Conservation (phyloP, 2,888 invertebrate genomes). For the Oscheius sp. region DNA sequence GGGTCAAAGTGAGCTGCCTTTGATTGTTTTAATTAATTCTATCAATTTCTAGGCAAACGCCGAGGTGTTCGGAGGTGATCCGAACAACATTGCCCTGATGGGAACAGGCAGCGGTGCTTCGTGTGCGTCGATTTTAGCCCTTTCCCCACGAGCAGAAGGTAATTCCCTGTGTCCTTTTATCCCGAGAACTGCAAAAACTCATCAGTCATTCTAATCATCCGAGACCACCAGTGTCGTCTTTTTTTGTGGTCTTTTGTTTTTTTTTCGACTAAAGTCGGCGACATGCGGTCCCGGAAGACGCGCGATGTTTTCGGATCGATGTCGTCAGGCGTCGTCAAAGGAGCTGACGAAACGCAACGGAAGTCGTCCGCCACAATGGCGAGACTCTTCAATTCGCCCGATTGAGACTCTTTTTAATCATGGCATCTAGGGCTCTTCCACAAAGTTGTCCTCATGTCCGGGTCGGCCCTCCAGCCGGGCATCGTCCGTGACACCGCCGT, state of each 20-base stretch:
- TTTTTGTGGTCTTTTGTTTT: slow-evolving; percentile 1
- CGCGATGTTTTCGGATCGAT: slow-evolving; percentile 33
- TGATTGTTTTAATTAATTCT: too few relatives aligned
- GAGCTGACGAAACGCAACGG: slow-evolving; percentile 36
- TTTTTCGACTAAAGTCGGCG: slow-evolving; percentile 25
- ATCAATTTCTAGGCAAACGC: slow-evolving; percentile 57
- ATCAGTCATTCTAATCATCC: slow-evolving; percentile 8
- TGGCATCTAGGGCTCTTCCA: slow-evolving; percentile 67
- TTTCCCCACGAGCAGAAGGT: slow-evolving; percentile 72
- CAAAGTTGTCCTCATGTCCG: slow-evolving; percentile 72
- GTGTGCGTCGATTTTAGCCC: slow-evolving; percentile 69
- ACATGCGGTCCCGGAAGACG: slow-evolving; percentile 26
- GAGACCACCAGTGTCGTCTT: slow-evolving; percentile 17
- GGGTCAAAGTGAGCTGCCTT: slow-evolving; percentile 66
- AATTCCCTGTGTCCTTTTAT: not conserved
- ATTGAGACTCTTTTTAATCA: not conserved
- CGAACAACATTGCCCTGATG: slow-evolving; percentile 68
- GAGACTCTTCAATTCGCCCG: slow-evolving; percentile 3
- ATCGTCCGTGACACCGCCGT: slow-evolving; percentile 70
- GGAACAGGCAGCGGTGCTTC: slow-evolving; percentile 73
- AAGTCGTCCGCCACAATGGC: slow-evolving; percentile 9
- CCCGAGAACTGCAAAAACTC: not conserved
- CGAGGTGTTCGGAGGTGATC: slow-evolving; percentile 71
- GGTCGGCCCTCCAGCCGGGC: slow-evolving; percentile 72
- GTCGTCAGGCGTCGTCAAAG: slow-evolving; percentile 34